These are phyloP conservation scores for Chelon auratus DNA, from an alignment of 2,797 vertebrate species.

Conservation along the genomic window DNA sequence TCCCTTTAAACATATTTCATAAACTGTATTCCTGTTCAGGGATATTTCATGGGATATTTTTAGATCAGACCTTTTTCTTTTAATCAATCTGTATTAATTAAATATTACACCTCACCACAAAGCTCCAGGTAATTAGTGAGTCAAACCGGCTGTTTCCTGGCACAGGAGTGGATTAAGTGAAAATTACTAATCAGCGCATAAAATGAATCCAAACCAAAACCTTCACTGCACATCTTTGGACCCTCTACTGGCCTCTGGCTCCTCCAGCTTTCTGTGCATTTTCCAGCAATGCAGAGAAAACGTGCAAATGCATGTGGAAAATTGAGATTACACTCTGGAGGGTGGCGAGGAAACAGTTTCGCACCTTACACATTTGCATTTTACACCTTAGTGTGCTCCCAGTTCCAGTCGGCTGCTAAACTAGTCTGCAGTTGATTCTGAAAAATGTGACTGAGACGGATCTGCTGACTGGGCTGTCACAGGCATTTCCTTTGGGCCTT, in stretches of 20 bases:
- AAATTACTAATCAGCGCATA: not conserved
- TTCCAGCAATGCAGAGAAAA: constrained; percentile 3
- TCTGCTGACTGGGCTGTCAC: not conserved
- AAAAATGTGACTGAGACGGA: constrained; percentile 4
- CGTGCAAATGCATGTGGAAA: constrained; percentile 33
- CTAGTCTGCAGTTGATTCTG: not conserved
- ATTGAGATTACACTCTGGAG: constrained; percentile 22
- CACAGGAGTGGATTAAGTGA: not conserved
- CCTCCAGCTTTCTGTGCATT: not conserved
- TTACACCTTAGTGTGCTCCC: not conserved
- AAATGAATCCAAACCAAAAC: not conserved
- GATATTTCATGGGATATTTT: too few relatives aligned
- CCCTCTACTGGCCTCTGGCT: not conserved
- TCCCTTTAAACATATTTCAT: too few relatives aligned
- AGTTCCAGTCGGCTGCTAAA: not conserved
- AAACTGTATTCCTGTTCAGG: too few relatives aligned
- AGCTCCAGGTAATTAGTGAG: not conserved
- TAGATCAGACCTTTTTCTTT: not conserved
- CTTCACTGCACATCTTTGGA: not conserved
- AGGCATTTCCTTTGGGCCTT: not conserved
- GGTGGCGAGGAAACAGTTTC: constrained; percentile 26
- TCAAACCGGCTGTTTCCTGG: not conserved
- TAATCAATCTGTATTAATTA: not conserved
- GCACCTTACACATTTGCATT: constrained; percentile 24
- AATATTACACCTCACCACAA: not conserved